Conservation (phyloP, 2,888 invertebrate genomes). For the Chloroclystis v-ata region DNA sequence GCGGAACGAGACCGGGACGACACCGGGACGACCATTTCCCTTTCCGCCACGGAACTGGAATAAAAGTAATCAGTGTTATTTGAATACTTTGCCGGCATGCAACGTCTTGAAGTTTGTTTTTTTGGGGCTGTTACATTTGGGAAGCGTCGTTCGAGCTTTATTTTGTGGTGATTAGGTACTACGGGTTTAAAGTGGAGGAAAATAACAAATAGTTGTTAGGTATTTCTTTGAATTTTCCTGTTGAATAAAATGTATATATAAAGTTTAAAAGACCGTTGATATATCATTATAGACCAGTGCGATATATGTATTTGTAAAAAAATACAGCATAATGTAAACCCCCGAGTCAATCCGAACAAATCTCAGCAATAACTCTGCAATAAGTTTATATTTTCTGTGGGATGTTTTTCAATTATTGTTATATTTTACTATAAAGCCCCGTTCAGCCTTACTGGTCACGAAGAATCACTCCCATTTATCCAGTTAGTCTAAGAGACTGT, state of each 20-base stretch:
- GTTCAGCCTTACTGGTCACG: conserved; percentile 2
- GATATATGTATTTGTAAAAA: no score
- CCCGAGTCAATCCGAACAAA: no score
- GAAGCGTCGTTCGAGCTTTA: no score
- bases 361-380: no score
- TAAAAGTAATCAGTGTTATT: conserved; percentile 30
- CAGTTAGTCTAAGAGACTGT: neutral
- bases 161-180: no score
- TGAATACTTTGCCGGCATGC: conserved; percentile 21
- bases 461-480: conserved; percentile 1
- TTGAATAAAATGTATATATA: no score
- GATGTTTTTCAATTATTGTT: neutral
- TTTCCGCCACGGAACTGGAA: conserved; percentile 51
- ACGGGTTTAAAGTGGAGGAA: no score
- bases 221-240: no score
- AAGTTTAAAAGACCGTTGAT: no score
- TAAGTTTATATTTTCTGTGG: neutral
- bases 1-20: conserved; percentile 57
- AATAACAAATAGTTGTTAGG: no score
- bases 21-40: conserved; percentile 45
- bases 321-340: no score
- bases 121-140: neutral
- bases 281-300: no score
- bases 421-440: conserved; percentile 1
- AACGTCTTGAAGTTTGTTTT: conserved; percentile 8